Conservation (phyloP, 2,888 invertebrate species). For the Leptinotarsa tumamoca region DNA sequence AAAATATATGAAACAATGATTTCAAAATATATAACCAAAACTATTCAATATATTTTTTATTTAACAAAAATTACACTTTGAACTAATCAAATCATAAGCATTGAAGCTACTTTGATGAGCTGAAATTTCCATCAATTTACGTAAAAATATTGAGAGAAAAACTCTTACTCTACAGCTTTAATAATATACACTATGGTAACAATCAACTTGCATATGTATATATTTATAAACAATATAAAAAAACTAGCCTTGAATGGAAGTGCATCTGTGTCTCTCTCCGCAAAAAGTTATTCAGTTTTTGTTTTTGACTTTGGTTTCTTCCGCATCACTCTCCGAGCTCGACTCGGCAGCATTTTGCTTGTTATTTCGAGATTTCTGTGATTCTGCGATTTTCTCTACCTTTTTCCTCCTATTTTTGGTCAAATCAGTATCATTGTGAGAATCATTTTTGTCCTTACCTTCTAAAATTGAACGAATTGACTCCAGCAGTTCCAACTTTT, state of each 20-base stretch:
- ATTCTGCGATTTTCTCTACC: constrained; percentile 37
- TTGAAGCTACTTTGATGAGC: too few species aligned
- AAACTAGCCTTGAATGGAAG: constrained; percentile 14
- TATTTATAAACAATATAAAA: constrained; percentile 22
- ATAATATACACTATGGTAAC: constrained; percentile 5
- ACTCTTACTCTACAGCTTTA: constrained; percentile 3
- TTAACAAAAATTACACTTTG: too few species aligned
- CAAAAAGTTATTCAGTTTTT: constrained; percentile 56
- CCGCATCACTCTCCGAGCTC: constrained; percentile 53
- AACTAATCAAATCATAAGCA: too few species aligned
- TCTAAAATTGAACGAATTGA: constrained; percentile 73
- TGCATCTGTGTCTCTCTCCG: not conserved
- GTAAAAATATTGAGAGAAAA: not conserved
- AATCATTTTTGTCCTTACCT: constrained; percentile 62
- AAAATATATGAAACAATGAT: too few species aligned
- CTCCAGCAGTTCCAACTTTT: constrained; percentile 72
- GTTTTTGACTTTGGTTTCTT: constrained; percentile 61
- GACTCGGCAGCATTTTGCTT: constrained; percentile 7
- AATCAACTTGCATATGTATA: constrained; percentile 16
- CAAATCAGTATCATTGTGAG: constrained; percentile 43
- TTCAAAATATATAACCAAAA: too few species aligned
- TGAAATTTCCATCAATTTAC: too few species aligned
- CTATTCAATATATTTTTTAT: too few species aligned
- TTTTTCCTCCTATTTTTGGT: constrained; percentile 49
- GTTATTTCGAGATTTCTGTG: constrained; percentile 31